A percentile compares a stretch with the other conserved stretches of the same genome.
These are phyloP conservation scores for Drosophila formosana DNA, from an alignment of 2,888 invertebrate species.

Conservation along the genomic window DNA sequence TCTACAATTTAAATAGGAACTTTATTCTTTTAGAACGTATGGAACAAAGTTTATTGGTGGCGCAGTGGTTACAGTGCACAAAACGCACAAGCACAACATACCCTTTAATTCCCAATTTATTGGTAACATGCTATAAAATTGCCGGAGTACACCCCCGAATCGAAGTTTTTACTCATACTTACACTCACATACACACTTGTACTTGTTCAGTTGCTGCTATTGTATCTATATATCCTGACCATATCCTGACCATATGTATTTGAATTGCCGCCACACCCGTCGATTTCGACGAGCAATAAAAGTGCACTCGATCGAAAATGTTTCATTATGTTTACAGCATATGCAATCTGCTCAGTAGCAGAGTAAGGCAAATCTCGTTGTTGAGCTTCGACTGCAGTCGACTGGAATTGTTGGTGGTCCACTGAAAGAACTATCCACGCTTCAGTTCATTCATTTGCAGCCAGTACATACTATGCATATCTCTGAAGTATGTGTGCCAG, in stretches of 20 bases:
- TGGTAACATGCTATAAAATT: too few relatives aligned
- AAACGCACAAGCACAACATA: too few relatives aligned
- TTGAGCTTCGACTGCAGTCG: neutral
- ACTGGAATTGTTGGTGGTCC: neutral
- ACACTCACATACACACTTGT: conserved; percentile 3
- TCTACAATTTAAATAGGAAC: too few relatives aligned
- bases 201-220: conserved; percentile 33
- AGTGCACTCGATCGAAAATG: conserved; percentile 79
- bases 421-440: conserved; percentile 64
- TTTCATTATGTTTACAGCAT: conserved; percentile 70
- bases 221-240: conserved; percentile 63
- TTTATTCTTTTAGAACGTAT: too few relatives aligned
- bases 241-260: conserved; percentile 73
- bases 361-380: conserved; percentile 1
- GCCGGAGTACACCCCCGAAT: too few relatives aligned
- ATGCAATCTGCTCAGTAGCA: conserved; percentile 7
- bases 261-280: conserved; percentile 49
- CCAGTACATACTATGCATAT: conserved; percentile 23
- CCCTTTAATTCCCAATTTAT: too few relatives aligned
- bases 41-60: too few relatives aligned
- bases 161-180: too few relatives aligned
- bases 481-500: conserved; percentile 19
- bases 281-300: conserved; percentile 54
- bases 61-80: too few relatives aligned
- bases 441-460: conserved; percentile 72